Evolutionary conservation across 2,888 invertebrate genomes (phyloP), one percentile per base, ranked within the genome.

Genomic region (Eristalinus sepulchralis): DNA sequence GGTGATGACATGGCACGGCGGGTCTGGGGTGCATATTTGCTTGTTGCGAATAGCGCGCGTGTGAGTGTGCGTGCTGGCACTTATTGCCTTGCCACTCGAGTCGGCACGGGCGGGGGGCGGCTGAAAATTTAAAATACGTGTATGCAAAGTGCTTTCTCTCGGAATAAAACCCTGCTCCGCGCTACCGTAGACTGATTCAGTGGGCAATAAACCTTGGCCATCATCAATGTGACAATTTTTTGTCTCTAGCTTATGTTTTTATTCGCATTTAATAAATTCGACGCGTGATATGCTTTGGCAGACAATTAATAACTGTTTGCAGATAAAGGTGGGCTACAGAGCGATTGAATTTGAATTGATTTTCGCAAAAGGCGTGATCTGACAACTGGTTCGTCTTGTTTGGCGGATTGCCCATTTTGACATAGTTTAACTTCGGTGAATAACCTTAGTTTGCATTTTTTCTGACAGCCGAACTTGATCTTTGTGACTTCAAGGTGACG

Each of bases 71-170:
- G 53, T 47, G 27, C 11, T 39, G 59, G 59, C n/a, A 47, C n/a
- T 47, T 24, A 31, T 62, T 53, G 34, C 36, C 62, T 27, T 11
- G 55, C 20, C 24, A 13, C 36, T 10, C 17, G 53, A 24, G 6
- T 34, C n/a, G 1, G 27, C 27, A n/a, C n/a, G 20, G 34, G 24
- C 2, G 36, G 39, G 39, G 39, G n/a, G 39, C 39, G 47, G 36
- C 33, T 62, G 53, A 1, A 53, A 62, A 77, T 39, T 63, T 6
- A 55, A 73, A 73, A 66, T 59, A 20, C 66, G 2, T 17, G 17
- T 47, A 72, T 72, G 47, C 66, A 72, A 72, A 64, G 64, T 79
- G 71, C 60, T 79, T 79, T 71, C 66, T 66, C 34, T 60, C 9
- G 66, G 33, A 59, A 6, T 47, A 47, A 47, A 47, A 60, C 24